A percentile compares a stretch with the other conserved stretches of the same genome.
These are phyloP conservation scores for Gisinianus flammeolus DNA, from an alignment of 2,888 invertebrate genomes.

Conservation along the genomic window DNA sequence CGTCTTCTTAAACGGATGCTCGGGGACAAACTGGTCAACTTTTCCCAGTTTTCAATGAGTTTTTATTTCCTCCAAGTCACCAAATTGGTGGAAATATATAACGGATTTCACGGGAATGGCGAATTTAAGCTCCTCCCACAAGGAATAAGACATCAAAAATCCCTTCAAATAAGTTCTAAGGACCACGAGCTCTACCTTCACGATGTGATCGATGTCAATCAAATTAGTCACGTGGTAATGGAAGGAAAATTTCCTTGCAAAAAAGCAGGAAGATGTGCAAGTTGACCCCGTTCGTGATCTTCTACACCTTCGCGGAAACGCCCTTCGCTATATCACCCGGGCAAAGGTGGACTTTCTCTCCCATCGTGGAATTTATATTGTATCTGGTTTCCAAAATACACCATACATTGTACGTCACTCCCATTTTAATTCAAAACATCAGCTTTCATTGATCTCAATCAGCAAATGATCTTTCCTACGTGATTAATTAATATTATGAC, in stretches of 20 bases:
- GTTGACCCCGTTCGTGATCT: not conserved
- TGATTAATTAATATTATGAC: no score
- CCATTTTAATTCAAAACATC: no score
- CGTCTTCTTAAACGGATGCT: not conserved
- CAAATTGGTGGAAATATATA: not conserved
- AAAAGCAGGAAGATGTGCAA: not conserved
- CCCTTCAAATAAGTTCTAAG: not conserved
- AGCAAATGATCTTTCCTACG: no score
- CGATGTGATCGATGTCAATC: not conserved
- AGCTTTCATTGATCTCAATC: no score
- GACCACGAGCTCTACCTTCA: not conserved
- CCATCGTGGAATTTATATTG: not conserved
- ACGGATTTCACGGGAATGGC: not conserved
- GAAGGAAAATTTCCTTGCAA: not conserved
- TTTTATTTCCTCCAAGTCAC: not conserved
- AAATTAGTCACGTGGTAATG: not conserved
- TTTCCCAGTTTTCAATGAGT: not conserved
- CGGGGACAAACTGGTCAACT: not conserved
- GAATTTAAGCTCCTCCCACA: not conserved
- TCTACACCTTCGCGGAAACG: not conserved
- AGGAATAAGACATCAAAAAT: not conserved
- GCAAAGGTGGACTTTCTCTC: not conserved
- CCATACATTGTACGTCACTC: not conserved
- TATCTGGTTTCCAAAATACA: not conserved
- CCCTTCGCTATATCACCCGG: not conserved